Conservation (phyloP, 2,888 invertebrate genomes). For the Pelosia muscerda region DNA sequence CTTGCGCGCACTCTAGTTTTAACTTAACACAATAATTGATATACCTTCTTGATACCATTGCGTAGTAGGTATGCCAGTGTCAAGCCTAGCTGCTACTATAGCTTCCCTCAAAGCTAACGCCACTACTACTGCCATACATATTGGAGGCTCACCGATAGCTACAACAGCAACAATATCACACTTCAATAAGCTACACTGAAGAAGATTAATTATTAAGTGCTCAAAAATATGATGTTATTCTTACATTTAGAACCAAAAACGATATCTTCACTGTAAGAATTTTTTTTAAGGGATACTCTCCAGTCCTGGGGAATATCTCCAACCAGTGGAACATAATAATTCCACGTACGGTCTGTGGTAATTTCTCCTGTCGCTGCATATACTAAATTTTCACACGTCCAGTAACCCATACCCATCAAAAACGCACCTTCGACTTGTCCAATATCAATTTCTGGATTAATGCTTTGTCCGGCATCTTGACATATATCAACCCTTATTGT, state of each 20-base stretch:
- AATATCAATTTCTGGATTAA: conserved; percentile 89
- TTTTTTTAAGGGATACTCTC: conserved; percentile 88
- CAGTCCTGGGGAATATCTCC: conserved; percentile 93
- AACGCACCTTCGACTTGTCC: conserved; percentile 90
- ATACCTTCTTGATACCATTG: conserved; percentile 88
- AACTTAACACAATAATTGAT: not conserved
- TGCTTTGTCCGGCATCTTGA: conserved; percentile 90
- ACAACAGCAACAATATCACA: conserved; percentile 32
- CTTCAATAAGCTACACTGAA: not conserved
- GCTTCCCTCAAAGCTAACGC: conserved; percentile 89
- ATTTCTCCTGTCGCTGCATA: conserved; percentile 89
- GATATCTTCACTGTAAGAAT: conserved; percentile 87
- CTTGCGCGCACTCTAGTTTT: too few species aligned
- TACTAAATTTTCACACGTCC: conserved; percentile 90
- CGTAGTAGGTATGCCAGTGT: conserved; percentile 82
- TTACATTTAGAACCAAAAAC: conserved; percentile 90
- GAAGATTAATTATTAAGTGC: too few species aligned
- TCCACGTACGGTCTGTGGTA: conserved; percentile 92
- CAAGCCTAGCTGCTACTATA: conserved; percentile 86
- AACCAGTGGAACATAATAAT: conserved; percentile 90
- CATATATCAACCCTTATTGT: conserved; percentile 89
- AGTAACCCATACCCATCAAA: conserved; percentile 91
- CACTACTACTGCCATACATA: conserved; percentile 76
- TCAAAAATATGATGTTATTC: conserved; percentile 68
- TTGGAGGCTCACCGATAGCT: conserved; percentile 85